Percentiles rank a stretch among this genome's conserved stretches.
Evolutionary conservation across 2,888 invertebrate genomes (phyloP).

Genomic region (Athalia circularis): DNA sequence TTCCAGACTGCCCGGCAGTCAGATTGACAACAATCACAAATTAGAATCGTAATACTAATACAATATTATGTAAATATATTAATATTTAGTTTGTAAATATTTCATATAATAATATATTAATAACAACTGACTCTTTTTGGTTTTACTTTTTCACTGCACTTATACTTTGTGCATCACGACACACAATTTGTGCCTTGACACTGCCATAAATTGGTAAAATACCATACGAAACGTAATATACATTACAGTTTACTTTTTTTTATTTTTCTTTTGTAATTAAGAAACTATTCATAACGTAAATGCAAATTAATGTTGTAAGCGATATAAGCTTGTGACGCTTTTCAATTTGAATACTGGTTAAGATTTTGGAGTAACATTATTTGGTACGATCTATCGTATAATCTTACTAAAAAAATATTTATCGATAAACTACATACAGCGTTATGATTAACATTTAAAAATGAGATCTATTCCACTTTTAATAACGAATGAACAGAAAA

Average conservation of each 20-base stretch:
- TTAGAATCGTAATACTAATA: conserved; percentile 68
- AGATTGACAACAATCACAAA: conserved; percentile 67
- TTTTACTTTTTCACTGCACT: background rate
- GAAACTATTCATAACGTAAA: conserved; percentile 54
- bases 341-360: conserved; percentile 46
- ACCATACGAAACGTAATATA: conserved; percentile 79
- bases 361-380: conserved; percentile 50
- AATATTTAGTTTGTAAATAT: conserved; percentile 71
- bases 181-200: conserved; percentile 59
- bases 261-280: conserved; percentile 50
- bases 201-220: conserved; percentile 75
- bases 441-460: conserved; percentile 63
- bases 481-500: conserved; percentile 58
- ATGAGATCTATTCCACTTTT: conserved; percentile 61
- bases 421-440: conserved; percentile 64
- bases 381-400: conserved; percentile 49
- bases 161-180: conserved; percentile 57
- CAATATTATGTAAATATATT: conserved; percentile 70
- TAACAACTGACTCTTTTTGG: conserved; percentile 64
- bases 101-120: conserved; percentile 69
- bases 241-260: conserved; percentile 75
- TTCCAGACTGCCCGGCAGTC: conserved; percentile 71
- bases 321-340: conserved; percentile 42
- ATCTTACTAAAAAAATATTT: conserved; percentile 65
- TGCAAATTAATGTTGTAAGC: conserved; percentile 53